Conservation (phyloP, 2,888 invertebrate genomes). For the Diarsia rubi region DNA sequence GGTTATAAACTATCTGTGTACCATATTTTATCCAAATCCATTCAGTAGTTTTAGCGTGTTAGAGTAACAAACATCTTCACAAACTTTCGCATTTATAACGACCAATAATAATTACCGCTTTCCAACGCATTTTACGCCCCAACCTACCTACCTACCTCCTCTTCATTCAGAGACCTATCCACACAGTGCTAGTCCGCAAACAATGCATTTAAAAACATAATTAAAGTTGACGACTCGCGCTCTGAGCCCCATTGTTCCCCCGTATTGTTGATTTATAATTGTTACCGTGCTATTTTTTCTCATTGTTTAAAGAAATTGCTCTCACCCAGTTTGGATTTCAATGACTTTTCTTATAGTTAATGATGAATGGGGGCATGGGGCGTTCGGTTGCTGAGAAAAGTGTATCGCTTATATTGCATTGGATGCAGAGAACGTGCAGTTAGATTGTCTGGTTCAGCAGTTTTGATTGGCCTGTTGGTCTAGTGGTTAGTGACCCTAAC, state of each 20-base stretch:
- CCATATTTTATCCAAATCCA: no score
- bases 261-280: conserved; percentile 78
- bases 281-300: conserved; percentile 68
- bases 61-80: no score
- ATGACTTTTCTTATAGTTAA: conserved; percentile 51
- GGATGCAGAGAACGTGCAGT: background rate
- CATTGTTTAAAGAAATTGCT: conserved; percentile 62
- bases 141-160: background rate
- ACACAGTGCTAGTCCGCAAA: conserved; percentile 58
- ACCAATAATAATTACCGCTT: background rate
- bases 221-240: conserved; percentile 72
- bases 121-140: background rate
- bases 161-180: conserved; percentile 12
- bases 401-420: background rate
- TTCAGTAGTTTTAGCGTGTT: no score
- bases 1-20: no score
- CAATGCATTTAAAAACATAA: conserved; percentile 75
- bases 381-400: background rate
- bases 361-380: conserved; percentile 32
- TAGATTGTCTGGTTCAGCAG: background rate
- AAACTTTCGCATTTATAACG: no score
- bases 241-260: conserved; percentile 66
- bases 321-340: conserved; percentile 58
- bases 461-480: no score
- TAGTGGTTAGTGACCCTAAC: no score